These are phyloP conservation scores for Stenurella melanura DNA, from an alignment of 2,888 invertebrate genomes.

Conservation along the genomic window DNA sequence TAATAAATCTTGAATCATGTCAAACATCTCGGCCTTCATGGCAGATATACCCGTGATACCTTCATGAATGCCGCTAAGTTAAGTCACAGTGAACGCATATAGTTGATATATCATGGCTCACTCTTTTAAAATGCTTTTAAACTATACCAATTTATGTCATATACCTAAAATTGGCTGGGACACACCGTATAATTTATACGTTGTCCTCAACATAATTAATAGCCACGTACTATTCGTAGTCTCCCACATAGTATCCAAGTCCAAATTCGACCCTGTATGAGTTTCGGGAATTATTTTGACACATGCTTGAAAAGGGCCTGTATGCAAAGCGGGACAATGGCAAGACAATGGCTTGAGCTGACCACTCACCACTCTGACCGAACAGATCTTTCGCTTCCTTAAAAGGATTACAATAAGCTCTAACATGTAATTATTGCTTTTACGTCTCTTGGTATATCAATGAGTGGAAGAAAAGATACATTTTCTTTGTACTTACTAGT, in stretches of 20 bases:
- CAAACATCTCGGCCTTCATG: too few species aligned
- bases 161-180: too few species aligned
- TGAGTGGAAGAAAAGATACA: slow-evolving; percentile 14
- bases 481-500: slow-evolving; percentile 11
- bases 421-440: slow-evolving; percentile 22
- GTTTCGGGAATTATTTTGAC: slow-evolving; percentile 33
- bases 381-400: slow-evolving; percentile 34
- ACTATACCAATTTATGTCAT: too few species aligned
- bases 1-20: too few species aligned
- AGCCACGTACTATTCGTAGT: neutral
- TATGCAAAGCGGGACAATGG: slow-evolving; percentile 28
- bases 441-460: slow-evolving; percentile 15
- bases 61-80: too few species aligned
- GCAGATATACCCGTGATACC: too few species aligned
- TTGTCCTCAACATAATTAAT: too few species aligned
- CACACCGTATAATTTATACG: too few species aligned
- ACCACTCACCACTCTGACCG: slow-evolving; percentile 33
- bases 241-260: neutral
- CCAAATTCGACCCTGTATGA: neutral
- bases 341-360: slow-evolving; percentile 28
- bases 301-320: slow-evolving; percentile 28
- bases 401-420: slow-evolving; percentile 40
- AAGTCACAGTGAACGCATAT: too few species aligned
- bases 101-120: too few species aligned
- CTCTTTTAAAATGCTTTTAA: too few species aligned